These are phyloP conservation scores for Cataglyphis albicans DNA, from an alignment of 2,888 invertebrate genomes.

Conservation along the genomic window DNA sequence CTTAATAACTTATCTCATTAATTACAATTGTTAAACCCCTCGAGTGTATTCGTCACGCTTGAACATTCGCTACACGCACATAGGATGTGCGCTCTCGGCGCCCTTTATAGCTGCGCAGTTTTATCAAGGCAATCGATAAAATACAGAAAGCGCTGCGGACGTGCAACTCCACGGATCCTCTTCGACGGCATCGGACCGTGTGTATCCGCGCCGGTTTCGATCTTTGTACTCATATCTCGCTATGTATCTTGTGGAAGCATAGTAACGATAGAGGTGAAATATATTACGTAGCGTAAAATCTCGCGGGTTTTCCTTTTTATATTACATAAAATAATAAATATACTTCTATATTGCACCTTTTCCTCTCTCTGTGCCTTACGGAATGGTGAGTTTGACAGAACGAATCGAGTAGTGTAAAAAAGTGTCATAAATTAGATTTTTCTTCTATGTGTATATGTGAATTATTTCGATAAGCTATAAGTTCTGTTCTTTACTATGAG, in stretches of 20 bases:
- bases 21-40: slow-evolving; percentile 24
- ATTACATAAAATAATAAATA: slow-evolving; percentile 19
- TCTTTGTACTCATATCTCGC: slow-evolving; percentile 23
- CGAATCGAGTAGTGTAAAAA: slow-evolving; percentile 15
- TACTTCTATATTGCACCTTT: background rate
- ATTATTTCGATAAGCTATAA: background rate
- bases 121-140: slow-evolving; percentile 68
- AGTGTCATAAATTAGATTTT: background rate
- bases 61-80: slow-evolving; percentile 1
- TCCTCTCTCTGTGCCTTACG: slow-evolving; percentile 20
- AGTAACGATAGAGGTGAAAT: slow-evolving; percentile 26
- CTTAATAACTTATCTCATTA: slow-evolving; percentile 44
- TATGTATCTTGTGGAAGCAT: slow-evolving; percentile 2
- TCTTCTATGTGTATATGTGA: background rate
- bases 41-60: background rate
- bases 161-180: slow-evolving; percentile 35
- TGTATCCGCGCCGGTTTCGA: slow-evolving; percentile 22
- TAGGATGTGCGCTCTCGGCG: slow-evolving; percentile 46
- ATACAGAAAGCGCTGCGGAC: slow-evolving; percentile 56
- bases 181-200: slow-evolving; percentile 31
- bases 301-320: slow-evolving; percentile 9
- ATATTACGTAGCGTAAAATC: slow-evolving; percentile 2
- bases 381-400: slow-evolving; percentile 18
- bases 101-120: slow-evolving; percentile 35
- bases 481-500: background rate